phyloP scores from a whole-genome alignment of 2,113 vertebrate species.

The Chaenocephalus aceratus region DNA sequence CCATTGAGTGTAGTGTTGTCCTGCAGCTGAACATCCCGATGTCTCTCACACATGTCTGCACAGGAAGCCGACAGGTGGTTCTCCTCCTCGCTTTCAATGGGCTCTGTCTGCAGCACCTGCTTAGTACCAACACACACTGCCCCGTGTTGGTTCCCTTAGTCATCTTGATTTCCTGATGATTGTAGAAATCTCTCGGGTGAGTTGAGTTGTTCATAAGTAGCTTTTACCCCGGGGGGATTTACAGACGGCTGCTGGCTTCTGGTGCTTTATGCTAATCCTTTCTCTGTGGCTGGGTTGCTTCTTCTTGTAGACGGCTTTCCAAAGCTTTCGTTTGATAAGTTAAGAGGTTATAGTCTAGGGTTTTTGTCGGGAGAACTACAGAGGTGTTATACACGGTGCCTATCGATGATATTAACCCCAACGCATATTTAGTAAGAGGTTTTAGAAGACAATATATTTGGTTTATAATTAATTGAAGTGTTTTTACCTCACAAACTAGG shows the following conservation, averaged over 20 bases:
- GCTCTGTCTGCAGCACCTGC: slow-evolving; percentile 15
- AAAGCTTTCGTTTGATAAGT: background rate
- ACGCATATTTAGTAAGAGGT: background rate
- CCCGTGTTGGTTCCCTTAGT: slow-evolving; percentile 13
- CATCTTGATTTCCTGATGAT: slow-evolving; percentile 4
- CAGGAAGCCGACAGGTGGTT: slow-evolving; percentile 22
- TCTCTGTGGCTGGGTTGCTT: slow-evolving; percentile 13
- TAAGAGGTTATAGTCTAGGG: too few species aligned
- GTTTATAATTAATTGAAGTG: slow-evolving; percentile 16
- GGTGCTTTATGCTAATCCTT: slow-evolving; percentile 13
- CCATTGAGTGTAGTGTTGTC: slow-evolving; percentile 5
- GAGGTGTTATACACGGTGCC: background rate
- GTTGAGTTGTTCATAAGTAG: slow-evolving; percentile 38
- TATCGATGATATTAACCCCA: background rate
- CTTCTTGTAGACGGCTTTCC: background rate
- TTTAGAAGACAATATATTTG: background rate
- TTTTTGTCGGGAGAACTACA: too few species aligned
- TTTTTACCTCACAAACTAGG: slow-evolving; percentile 35
- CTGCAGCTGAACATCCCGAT: background rate
- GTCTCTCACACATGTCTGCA: background rate
- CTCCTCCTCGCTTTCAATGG: slow-evolving; percentile 1
- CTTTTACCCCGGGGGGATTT: slow-evolving; percentile 9
- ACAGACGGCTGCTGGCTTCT: slow-evolving; percentile 1
- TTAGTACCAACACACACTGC: background rate
- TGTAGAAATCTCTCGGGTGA: slow-evolving; percentile 52